Base-by-base conservation (phyloP, 2,113 vertebrate species). In the Chaetodon trifascialis region DNA sequence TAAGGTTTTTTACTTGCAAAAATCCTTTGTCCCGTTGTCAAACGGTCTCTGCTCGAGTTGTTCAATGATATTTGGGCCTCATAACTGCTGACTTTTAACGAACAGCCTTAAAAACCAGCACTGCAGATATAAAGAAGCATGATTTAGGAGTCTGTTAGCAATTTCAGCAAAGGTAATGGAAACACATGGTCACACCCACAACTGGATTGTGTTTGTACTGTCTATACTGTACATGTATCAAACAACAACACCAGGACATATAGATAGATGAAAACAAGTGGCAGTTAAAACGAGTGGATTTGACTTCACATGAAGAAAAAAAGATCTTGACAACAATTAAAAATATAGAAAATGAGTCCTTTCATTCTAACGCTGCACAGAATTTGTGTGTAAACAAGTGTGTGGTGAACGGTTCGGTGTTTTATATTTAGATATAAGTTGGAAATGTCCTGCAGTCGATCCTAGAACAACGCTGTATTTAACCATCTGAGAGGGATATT, bases 111-210 rank as follows among this genome's bases (percentile, higher is more conserved):
- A 81, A 30, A 86, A 85, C 4, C 62, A 65, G 56, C 52, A 30
- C n/a, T n/a, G 60, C 16, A 64, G 58, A 79, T 52, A 76, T 64
- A 67, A 79, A 90, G 54, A 67, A 71, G 66, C 34, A 80, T 55
- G 42, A 79, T 85, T 75, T 51, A 56, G 78, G 56, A 74, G 73
- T 72, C 78, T 83, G 84, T 68, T 58, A 44, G 71, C 62, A 67
- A 75, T 90, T 89, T 71, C 42, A 83, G 74, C 54, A 67, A 82
- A 88, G 58, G 76, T 76, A 78, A 86, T 86, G 86, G 84, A 87
- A 91, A 87, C 73, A 82, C 69, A 90, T 49, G 66, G 68, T 76
- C 73, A 85, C 54, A 79, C 62, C 56, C 58, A 75, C 59, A 46
- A 67, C 40, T 73, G 73, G 68, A 82, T 66, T 83, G 60, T 83